phyloP scores from a whole-genome alignment of 1,140 invertebrate species.

The Anthonomus grandis region DNA sequence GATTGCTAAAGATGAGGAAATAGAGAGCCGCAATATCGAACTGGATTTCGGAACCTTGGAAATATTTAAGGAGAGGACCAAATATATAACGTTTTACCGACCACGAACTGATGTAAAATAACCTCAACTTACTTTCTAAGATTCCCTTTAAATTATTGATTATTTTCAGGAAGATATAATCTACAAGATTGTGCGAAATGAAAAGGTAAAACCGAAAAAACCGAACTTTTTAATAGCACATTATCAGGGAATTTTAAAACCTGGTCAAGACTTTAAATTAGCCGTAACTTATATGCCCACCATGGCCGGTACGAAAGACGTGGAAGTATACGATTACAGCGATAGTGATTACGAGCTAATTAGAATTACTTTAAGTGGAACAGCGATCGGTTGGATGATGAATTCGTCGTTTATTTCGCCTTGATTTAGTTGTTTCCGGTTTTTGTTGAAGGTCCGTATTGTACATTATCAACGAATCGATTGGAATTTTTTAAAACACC shows the following conservation, averaged over 20 bases:
- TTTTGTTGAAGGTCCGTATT: constrained; percentile 22
- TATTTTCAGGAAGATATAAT: neutral
- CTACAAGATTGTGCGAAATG: neutral
- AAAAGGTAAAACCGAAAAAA: constrained; percentile 17
- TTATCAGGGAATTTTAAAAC: constrained; percentile 14
- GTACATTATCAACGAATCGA: constrained; percentile 19
- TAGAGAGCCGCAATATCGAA: constrained; percentile 15
- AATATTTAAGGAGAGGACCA: constrained; percentile 21
- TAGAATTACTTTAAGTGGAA: constrained; percentile 23
- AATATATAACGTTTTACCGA: constrained; percentile 10
- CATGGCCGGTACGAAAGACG: constrained; percentile 17
- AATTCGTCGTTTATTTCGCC: neutral
- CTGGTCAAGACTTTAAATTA: constrained; percentile 15
- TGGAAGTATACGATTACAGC: constrained; percentile 28
- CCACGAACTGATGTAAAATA: constrained; percentile 7
- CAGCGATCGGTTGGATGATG: constrained; percentile 24
- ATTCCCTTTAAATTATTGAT: neutral
- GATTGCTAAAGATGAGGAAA: neutral
- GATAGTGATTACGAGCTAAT: constrained; percentile 21
- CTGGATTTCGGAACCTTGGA: constrained; percentile 22
- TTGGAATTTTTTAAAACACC: constrained; percentile 14
- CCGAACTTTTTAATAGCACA: constrained; percentile 26
- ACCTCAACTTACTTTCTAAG: neutral
- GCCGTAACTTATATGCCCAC: constrained; percentile 29
- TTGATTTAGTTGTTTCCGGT: no score